Evolutionary conservation across 2,797 vertebrate species (phyloP).

Genomic region (Cichlasoma orientale): DNA sequence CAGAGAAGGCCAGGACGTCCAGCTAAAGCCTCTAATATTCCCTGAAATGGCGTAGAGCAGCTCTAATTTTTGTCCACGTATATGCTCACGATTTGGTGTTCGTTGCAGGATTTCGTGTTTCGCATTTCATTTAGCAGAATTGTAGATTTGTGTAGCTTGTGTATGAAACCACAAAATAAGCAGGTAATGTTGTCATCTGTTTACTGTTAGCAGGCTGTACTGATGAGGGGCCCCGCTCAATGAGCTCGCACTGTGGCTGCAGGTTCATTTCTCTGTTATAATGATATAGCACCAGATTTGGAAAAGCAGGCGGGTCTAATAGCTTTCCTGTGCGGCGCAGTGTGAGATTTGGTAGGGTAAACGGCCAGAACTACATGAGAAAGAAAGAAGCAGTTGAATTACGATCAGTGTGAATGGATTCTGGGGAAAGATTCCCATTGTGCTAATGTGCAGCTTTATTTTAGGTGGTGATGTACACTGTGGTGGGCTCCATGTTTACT

Average conservation of each 20-base stretch:
- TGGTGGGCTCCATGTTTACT: conserved; percentile 24
- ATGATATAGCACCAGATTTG: not conserved
- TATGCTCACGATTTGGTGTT: not conserved
- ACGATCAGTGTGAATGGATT: not conserved
- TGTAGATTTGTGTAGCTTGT: not conserved
- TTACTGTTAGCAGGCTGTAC: conserved; percentile 9
- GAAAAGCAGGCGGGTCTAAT: not conserved
- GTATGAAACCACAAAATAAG: not conserved
- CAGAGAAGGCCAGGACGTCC: conserved; percentile 43
- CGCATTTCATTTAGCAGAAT: not conserved
- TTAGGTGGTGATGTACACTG: not conserved
- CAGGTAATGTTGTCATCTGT: conserved; percentile 19
- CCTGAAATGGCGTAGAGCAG: conserved; percentile 66
- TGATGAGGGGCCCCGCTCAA: conserved; percentile 27
- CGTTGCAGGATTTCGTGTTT: rapidly evolving
- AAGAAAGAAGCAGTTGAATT: not conserved
- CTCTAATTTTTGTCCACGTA: conserved; percentile 20
- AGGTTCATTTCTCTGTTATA: conserved; percentile 27
- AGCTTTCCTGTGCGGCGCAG: not conserved
- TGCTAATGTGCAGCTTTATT: not conserved
- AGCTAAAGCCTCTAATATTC: conserved; percentile 37
- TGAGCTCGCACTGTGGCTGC: conserved; percentile 19
- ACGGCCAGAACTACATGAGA: not conserved
- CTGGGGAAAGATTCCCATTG: not conserved
- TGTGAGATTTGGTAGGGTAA: not conserved